Percentiles rank a stretch among this genome's conserved stretches.
phyloP scores from a whole-genome alignment of 1,140 invertebrate species.

The Pseudachorutes palmiensis region DNA sequence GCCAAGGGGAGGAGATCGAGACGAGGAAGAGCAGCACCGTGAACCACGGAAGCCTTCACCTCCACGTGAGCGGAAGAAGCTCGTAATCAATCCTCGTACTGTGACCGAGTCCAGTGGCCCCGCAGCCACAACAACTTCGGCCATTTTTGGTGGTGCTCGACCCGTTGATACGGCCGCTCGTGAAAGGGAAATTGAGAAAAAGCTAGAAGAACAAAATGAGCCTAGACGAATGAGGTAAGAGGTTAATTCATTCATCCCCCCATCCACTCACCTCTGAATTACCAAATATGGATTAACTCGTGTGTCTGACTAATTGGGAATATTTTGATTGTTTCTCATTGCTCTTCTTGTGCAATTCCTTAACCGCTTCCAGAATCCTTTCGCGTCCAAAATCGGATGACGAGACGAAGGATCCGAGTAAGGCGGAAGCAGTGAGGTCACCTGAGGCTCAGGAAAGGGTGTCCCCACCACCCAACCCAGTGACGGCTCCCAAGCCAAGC shows the following conservation, averaged over 20 bases:
- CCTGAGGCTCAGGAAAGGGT: background rate
- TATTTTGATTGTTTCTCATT: too few species aligned
- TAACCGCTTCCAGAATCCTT: slow-evolving; percentile 6
- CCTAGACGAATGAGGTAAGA: slow-evolving; percentile 25
- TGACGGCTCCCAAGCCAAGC: background rate
- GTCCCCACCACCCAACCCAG: background rate
- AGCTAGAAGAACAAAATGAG: slow-evolving; percentile 37
- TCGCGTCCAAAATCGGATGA: too few species aligned
- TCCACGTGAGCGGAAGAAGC: slow-evolving; percentile 28
- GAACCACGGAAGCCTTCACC: background rate
- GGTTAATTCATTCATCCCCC: background rate
- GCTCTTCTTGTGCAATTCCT: too few species aligned
- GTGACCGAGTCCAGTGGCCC: slow-evolving; percentile 42
- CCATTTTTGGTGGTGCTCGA: slow-evolving; percentile 82
- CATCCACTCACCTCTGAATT: background rate
- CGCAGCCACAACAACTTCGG: slow-evolving; percentile 43
- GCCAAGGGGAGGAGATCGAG: background rate
- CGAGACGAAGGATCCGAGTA: too few species aligned
- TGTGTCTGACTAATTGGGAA: background rate
- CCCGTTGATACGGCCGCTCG: slow-evolving; percentile 84
- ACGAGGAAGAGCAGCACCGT: slow-evolving; percentile 6
- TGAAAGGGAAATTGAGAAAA: slow-evolving; percentile 64
- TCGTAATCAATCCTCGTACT: slow-evolving; percentile 33
- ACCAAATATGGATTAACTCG: background rate
- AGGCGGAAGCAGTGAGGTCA: background rate